Evolutionary conservation across 2,888 invertebrate species (phyloP).

Genomic region (Athetis lepigone): DNA sequence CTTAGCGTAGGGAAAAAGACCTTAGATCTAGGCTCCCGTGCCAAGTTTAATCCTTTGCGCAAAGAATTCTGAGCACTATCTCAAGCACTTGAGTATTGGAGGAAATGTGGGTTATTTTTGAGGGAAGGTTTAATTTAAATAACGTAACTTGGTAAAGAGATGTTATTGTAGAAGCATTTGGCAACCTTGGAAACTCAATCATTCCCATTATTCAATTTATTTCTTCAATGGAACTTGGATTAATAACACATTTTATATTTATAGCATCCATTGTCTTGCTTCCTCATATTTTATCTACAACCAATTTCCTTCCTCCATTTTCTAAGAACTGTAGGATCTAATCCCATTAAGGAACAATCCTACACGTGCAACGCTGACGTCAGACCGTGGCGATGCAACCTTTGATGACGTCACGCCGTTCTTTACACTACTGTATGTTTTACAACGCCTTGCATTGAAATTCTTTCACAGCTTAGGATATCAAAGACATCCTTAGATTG

Average conservation of each 20-base stretch:
- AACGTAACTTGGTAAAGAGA: background rate
- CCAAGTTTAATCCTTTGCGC: conserved; percentile 34
- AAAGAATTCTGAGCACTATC: conserved; percentile 23
- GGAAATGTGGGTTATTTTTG: conserved; percentile 17
- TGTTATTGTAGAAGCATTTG: too few relatives aligned
- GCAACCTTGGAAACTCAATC: background rate
- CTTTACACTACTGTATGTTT: background rate
- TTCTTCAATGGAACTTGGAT: too few relatives aligned
- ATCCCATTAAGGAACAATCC: conserved; percentile 2
- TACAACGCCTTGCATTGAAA: conserved; percentile 9
- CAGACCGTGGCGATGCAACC: conserved; percentile 59
- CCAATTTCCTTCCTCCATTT: conserved; percentile 10
- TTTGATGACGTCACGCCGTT: conserved; percentile 55
- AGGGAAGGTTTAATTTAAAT: conserved; percentile 27
- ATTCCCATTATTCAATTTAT: too few relatives aligned
- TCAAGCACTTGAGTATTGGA: conserved; percentile 22
- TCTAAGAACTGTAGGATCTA: conserved; percentile 10
- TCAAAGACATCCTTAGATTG: conserved; percentile 10
- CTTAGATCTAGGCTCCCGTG: conserved; percentile 27
- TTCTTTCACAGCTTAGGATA: conserved; percentile 27
- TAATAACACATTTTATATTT: too few relatives aligned
- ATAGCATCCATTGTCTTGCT: background rate
- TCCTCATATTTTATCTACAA: background rate
- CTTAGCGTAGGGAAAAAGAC: conserved; percentile 47
- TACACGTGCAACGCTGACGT: conserved; percentile 53